Percentiles rank a stretch among this genome's conserved stretches.
phyloP scores from a whole-genome alignment of 2,888 invertebrate genomes.

The Chalcis sispes region DNA sequence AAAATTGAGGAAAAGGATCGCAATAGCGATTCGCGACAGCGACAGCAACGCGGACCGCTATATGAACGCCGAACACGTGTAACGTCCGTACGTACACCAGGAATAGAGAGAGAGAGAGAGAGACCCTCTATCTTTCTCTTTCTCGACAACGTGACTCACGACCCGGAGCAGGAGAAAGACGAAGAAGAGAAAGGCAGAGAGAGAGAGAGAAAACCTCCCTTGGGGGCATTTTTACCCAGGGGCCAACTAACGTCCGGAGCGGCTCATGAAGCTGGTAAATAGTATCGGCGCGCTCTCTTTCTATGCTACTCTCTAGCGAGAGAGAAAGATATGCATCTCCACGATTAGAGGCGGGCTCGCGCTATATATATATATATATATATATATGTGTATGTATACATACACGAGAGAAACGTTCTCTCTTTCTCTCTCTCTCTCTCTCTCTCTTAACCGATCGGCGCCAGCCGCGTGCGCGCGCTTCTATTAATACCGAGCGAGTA shows the following conservation, averaged over 20 bases:
- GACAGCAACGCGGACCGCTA: constrained; percentile 51
- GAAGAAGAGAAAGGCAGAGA: neutral
- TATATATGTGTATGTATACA: too few species aligned
- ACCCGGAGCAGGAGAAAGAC: constrained; percentile 27
- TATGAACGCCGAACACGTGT: constrained; percentile 52
- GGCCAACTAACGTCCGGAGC: constrained; percentile 45
- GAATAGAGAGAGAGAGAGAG: constrained; percentile 12
- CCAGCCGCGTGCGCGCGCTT: neutral
- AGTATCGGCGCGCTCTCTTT: constrained; percentile 24
- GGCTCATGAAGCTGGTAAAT: constrained; percentile 38
- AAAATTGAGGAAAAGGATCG: constrained; percentile 1
- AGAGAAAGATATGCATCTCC: constrained; percentile 46
- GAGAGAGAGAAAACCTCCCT: constrained; percentile 39
- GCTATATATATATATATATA: constrained; percentile 5
- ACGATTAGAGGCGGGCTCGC: constrained; percentile 43
- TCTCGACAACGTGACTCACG: constrained; percentile 54
- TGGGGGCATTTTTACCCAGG: constrained; percentile 45
- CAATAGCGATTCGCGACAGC: neutral
- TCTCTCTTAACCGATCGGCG: constrained; percentile 20
- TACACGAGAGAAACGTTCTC: too few species aligned
- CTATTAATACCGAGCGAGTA: too few species aligned
- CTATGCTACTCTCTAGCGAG: neutral
- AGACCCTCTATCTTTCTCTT: neutral
- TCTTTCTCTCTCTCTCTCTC: constrained; percentile 19
- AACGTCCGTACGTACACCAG: constrained; percentile 19